Base-by-base conservation (phyloP, 2,113 vertebrate species). In the Capricornis sumatraensis region DNA sequence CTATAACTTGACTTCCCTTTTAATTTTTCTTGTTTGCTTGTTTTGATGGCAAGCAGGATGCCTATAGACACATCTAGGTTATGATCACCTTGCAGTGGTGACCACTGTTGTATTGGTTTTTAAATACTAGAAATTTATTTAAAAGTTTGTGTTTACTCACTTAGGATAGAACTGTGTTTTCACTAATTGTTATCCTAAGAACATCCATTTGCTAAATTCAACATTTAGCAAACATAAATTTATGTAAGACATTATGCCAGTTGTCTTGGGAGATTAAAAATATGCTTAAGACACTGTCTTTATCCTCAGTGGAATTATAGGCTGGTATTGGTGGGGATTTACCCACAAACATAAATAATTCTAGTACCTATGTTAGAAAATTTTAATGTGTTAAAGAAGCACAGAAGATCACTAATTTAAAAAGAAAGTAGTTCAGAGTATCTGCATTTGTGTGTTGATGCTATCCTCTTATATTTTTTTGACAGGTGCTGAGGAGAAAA, bases 401-500 rank as follows among this genome's bases (percentile, higher is more conserved):
- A n/a, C 16, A 74, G 55, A 92, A 25, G 30, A 92, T 3, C 19
- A n/a, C 25, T 91, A 60, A 58, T 53, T 57, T 25, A 60, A 89
- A 86, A 85, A 76, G 33, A 57, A 50, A 92, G 13, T 36, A 86
- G 0, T 47, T 86, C 7, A 40, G 50, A 67, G 7, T 94, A 8
- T 13, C 25, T 85, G 27, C 45, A n/a, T 85, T 85, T 79, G 33
- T 89, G 25, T 43, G 16, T 78, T 87, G 15, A 30, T 90, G 3
- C 30, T 94, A 0, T 90, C 23, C 47, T 27, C 30, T 58, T 28
- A 8, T 3, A 45, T 52, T 94, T 98, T 27, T 74, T 62, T 97
- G 1, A 21, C 92, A 99, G 99, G 99, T 98, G 99, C 99, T 94
- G 99, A 99, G 98, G 99, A 99, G 96, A 99, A 99, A 98, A 99